Base-by-base conservation (phyloP, 2,113 vertebrate genomes). In the Numida meleagris region DNA sequence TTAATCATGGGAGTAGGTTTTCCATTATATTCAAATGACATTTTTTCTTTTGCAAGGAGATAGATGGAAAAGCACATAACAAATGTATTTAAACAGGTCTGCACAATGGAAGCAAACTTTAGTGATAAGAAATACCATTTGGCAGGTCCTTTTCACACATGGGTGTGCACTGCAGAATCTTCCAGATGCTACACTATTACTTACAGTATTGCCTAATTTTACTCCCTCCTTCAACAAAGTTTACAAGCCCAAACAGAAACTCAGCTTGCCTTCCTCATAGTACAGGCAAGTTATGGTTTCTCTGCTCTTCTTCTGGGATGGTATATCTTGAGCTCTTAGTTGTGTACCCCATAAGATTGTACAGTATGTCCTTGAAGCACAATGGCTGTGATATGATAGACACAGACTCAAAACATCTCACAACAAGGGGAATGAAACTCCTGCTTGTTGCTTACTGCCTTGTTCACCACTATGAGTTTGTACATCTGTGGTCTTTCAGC, bases 1-100 rank as follows among this genome's bases (percentile, higher is more conserved):
- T 91, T 86, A 80, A 90, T 91, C 53, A 79, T 42, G 50, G 55
- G 23, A 82, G 59, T 51, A 84, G 77, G 67, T 77, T 82, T 87
- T 89, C 66, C 51, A 86, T 88, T 94, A 90, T 48, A 81, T 62
- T 93, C 67, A 82, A 82, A 94, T 42, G 29, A 93, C n/a, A 40
- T 61, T 73, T 94, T 68, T 89, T 27, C 9, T 10, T 55, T 71
- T 93, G 76, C 40, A 48, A 55, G 58, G 18, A 73, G 74, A 65
- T 24, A 80, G 65, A 73, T 50, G 42, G 62, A 76, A 94, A 83
- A 87, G 50, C n/a, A 62, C 16, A 8, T 66, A 72, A 71, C 4
- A 77, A 70, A 78, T 70, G n/a, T 31, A 71, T 6, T 83, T 40
- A 80, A 79, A 73, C 15, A 67, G 34, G 33, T 31, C 57, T 72